Evolutionary conservation across 2,113 vertebrate species (phyloP), one percentile per base, ranked within the genome.

Genomic region (Pipa parva): DNA sequence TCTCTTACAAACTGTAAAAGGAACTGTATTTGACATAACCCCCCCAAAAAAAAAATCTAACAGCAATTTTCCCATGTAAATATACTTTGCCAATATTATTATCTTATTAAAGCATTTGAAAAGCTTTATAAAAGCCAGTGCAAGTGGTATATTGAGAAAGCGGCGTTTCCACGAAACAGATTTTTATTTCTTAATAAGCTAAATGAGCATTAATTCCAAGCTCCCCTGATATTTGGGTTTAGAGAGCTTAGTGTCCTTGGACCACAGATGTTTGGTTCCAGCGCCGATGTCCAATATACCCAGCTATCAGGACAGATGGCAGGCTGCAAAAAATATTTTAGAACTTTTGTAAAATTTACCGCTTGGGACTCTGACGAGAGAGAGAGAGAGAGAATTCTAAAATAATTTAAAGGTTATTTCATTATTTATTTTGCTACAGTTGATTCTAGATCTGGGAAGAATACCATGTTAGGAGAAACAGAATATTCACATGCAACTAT

Each of bases 351-450:
- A 84, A 78, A 84, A 81, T 75, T 85, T 22, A 76, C 79, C 75
- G 80, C 87, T 84, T 79, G 60, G 76, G 81, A 88, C 81, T 77
- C 82, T 74, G 58, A 29, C 56, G 45, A 71, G 80, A 78, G 45
- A 71, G 80, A 78, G 84, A 90, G 77, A 75, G 79, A 75, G 84
- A 80, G 85, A 91, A 92, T 83, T 85, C 86, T 83, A 92, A 90
- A 89, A 87, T 91, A 93, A 91, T 89, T 87, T 89, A 90, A 91
- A 84, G 86, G 92, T 92, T 94, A 86, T 85, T 86, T 86, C 77
- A 88, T 92, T 94, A 86, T 85, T 86, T 86, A 77, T 87, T 84
- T 81, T 81, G 77, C 76, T 83, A 81, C 79, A 71, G 31, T 76
- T 84, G 82, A 39, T 79, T 76, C 75, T 27, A 61, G 52, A 51